Base-by-base conservation (phyloP, 1,140 invertebrate genomes). In the Fopius arisanus region DNA sequence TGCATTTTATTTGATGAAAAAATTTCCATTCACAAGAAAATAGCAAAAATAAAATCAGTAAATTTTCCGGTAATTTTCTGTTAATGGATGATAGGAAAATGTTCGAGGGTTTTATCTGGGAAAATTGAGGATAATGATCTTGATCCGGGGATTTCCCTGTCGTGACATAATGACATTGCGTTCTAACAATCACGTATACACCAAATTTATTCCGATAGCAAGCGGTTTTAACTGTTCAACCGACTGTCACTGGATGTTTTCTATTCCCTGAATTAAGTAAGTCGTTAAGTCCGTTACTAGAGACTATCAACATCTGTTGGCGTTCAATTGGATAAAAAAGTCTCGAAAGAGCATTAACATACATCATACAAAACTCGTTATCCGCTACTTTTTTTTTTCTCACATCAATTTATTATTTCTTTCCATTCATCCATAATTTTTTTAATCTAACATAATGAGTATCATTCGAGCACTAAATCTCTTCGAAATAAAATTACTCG, bases 181-280 rank as follows among this genome's bases (percentile, higher is more conserved):
- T 37, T 37, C 33, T 48, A 12, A 48, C 43, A 48, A 48, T 16
- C 43, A 19, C 43, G 9, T 48, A 12, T 19, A 2, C 14, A 19
- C 43, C 23, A 59, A 59, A 59, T 26, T 59, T 26, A 59, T 59
- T 28, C 23, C 21, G 9, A 59, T 28, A 59, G 23, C 21, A 59
- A 23, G 54, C 19, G 14, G 54, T 26, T 59, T n/a, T 28, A 59
- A 59, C 54, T 28, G 23, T 59, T 59, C 19, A 28, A 59, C 1
- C 23, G 19, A 12, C 23, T 59, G 19, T 59, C 23, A 59, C 6
- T 26, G 19, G 19, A 59, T 59, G 23, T 28, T 28, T 59, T 59
- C 54, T 28, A 59, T 59, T 59, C 54, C 19, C 23, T 59, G 54
- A 59, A 59, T 59, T 59, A 59, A 59, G 23, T 59, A 59, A 59